These are phyloP conservation scores for Prorops nasuta DNA, from an alignment of 1,140 invertebrate species.

Conservation along the genomic window DNA sequence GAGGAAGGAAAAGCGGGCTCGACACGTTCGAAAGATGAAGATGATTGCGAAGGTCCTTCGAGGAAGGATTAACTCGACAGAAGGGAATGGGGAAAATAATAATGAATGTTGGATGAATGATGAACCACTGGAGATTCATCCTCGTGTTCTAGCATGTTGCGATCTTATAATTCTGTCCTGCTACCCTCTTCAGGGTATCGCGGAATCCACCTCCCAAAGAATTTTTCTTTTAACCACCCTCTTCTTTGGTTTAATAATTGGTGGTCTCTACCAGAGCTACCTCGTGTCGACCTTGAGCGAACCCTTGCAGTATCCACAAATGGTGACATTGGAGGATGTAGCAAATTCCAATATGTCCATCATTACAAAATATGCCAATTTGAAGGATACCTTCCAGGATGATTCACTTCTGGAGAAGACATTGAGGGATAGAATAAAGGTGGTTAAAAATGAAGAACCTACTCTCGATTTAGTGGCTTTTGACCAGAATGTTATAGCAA, in stretches of 20 bases:
- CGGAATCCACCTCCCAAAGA: constrained; percentile 12
- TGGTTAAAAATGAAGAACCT: neutral
- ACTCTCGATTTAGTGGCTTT: constrained; percentile 11
- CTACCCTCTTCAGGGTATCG: constrained; percentile 12
- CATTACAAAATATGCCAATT: constrained; percentile 34
- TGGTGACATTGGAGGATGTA: constrained; percentile 28
- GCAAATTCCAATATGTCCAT: constrained; percentile 21
- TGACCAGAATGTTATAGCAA: neutral
- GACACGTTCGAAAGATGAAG: too few relatives aligned
- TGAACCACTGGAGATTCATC: constrained; percentile 16
- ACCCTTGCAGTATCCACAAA: constrained; percentile 26
- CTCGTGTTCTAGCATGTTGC: neutral
- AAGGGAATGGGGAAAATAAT: too few relatives aligned
- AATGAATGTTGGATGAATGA: neutral
- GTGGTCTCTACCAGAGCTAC: constrained; percentile 28
- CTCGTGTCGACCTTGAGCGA: constrained; percentile 31
- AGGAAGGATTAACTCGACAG: too few relatives aligned
- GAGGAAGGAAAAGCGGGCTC: too few relatives aligned
- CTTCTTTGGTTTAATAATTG: constrained; percentile 25
- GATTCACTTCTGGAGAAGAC: constrained; percentile 7
- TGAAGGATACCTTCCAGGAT: constrained; percentile 21
- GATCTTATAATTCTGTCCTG: constrained; percentile 13
- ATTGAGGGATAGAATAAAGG: neutral
- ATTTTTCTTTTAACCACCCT: constrained; percentile 21
- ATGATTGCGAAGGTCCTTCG: too few relatives aligned